phyloP scores from a whole-genome alignment of 2,797 vertebrate species.

The Hirundo rustica region DNA sequence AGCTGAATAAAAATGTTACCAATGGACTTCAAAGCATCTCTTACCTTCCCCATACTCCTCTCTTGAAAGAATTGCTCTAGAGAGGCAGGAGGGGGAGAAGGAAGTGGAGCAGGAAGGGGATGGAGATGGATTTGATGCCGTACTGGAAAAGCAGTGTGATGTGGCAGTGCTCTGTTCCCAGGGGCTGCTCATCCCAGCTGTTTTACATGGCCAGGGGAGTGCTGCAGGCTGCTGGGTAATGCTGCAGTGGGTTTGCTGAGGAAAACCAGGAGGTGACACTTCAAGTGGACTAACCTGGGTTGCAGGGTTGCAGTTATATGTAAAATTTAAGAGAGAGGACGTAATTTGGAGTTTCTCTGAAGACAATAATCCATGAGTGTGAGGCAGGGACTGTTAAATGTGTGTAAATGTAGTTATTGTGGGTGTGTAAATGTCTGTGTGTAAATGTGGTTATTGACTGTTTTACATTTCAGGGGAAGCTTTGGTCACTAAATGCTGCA shows the following conservation, averaged over 20 bases:
- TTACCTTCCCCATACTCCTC: neutral
- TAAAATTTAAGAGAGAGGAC: neutral
- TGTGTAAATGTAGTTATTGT: neutral
- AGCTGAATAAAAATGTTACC: neutral
- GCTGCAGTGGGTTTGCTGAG: neutral
- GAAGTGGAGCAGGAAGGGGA: neutral
- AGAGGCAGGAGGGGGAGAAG: neutral
- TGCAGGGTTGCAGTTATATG: neutral
- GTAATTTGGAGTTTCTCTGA: neutral
- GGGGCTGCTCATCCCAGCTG: neutral
- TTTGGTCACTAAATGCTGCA: neutral
- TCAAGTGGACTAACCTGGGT: neutral
- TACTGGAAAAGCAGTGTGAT: neutral
- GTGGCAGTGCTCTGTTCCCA: rapidly evolving
- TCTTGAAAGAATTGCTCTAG: neutral
- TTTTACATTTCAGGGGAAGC: neutral
- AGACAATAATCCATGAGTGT: neutral
- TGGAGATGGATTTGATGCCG: neutral
- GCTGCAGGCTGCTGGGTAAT: neutral
- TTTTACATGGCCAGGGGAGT: neutral
- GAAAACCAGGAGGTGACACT: neutral
- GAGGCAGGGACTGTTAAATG: neutral
- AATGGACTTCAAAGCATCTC: neutral
- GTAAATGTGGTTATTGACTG: neutral
- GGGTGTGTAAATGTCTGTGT: neutral